Base-by-base conservation (phyloP, 1,140 invertebrate genomes). In the Bombus affinis region DNA sequence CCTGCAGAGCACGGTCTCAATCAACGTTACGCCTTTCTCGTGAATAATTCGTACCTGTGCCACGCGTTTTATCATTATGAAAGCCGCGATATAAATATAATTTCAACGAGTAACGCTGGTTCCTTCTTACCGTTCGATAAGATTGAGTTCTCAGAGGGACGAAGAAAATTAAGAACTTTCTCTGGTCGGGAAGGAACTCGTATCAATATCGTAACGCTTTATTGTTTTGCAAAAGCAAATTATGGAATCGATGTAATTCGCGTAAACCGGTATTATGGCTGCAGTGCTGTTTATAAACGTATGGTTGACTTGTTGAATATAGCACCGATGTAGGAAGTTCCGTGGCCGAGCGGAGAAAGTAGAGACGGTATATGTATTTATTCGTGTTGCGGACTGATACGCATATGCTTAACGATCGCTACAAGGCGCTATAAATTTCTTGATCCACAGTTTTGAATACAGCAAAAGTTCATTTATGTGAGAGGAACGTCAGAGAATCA, bases 321-420 rank as follows among this genome's bases (percentile, higher is more conserved):
- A 73, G 47, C 68, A 44, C 39, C 81, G 39, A 57, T 78, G 62
- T 78, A 82, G 83, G 89, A 90, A 89, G 86, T 89, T 79, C 75
- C 66, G 66, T 83, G 75, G 79, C 37, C 66, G 66, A 84, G 47
- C 44, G 80, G 90, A 91, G 90, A 91, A 91, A 91, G 90, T 90
- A 89, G 85, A 68, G 80, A 88, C 81, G 89, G 88, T 82, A 57
- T 76, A 87, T 82, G 66, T 75, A 88, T 90, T 88, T 88, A 90
- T 88, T 88, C 77, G 72, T 76, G 37, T 74, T 86, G 22, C 77
- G 53, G 37, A 72, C 44, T 59, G 57, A 76, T 53, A 81, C 65
- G 35, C 73, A 74, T 65, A 62, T 15, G 22, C 18, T 9, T 72
- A 81, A 72, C 59, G 22, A 85, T 85, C 59, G 71, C 57, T 62